These are phyloP conservation scores for Coelinius sp. DNA, from an alignment of 2,888 invertebrate species.

Conservation along the genomic window DNA sequence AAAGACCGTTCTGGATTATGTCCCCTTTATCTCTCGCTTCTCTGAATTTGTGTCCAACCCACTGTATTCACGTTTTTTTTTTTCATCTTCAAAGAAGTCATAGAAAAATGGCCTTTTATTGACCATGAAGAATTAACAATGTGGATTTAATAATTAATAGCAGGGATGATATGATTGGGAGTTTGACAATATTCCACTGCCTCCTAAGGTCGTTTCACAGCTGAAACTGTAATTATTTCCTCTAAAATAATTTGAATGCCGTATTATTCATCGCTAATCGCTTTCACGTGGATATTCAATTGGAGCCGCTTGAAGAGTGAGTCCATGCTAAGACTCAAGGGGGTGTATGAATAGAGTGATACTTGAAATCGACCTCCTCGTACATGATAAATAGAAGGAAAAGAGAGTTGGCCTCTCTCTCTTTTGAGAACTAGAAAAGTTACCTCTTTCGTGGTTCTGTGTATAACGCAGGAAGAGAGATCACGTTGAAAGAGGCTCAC, in stretches of 20 bases:
- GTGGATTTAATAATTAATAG: slow-evolving; percentile 26
- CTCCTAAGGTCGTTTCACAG: too few species aligned
- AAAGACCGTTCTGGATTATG: slow-evolving; percentile 60
- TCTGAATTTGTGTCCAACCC: slow-evolving; percentile 38
- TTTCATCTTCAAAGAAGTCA: slow-evolving; percentile 23
- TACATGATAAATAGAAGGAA: background rate
- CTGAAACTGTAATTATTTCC: background rate
- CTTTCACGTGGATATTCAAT: slow-evolving; percentile 19
- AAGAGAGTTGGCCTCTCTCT: background rate
- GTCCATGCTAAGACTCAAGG: background rate
- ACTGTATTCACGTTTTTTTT: slow-evolving; percentile 35
- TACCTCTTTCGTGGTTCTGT: slow-evolving; percentile 9
- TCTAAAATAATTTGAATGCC: background rate
- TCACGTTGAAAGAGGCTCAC: slow-evolving; percentile 38
- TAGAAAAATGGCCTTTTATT: slow-evolving; percentile 16
- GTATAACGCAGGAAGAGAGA: slow-evolving; percentile 11
- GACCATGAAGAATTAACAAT: slow-evolving; percentile 39
- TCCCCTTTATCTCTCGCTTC: slow-evolving; percentile 46
- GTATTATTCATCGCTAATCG: slow-evolving; percentile 24
- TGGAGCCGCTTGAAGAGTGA: slow-evolving; percentile 28
- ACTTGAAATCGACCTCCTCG: slow-evolving; percentile 35
- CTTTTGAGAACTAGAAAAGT: slow-evolving; percentile 28
- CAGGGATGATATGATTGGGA: too few species aligned
- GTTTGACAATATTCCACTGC: too few species aligned
- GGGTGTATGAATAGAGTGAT: slow-evolving; percentile 22